Evolutionary conservation across 2,888 invertebrate species (phyloP), one percentile per base, ranked within the genome.

Genomic region (Pterostichus niger): DNA sequence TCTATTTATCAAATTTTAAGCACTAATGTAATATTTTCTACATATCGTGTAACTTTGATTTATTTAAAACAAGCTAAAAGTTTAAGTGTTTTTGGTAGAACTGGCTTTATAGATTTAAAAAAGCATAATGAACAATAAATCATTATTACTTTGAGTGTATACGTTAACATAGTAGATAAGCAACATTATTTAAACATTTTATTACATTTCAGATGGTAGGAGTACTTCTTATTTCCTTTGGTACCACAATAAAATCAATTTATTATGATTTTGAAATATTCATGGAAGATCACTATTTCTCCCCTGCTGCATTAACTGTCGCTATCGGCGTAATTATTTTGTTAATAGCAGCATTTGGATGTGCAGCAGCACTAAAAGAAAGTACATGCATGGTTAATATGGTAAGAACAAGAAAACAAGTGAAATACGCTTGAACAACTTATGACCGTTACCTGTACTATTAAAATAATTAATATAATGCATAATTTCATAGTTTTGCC

Each of bases 341-440:
- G 86, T 90, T 96, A 76, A 92, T 97, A 11, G 95, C 96, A 0
- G 93, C 95, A 86, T 95, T 97, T 85, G 97, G 96, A 40, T 97
- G 96, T 90, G 94, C 95, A 86, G 97, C 97, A 40, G 96, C 96
- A 4, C 90, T 95, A 86, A 95, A 93, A 87, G 94, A 95, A 88
- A 96, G 96, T 89, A 95, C 96, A 3, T 93, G 93, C 86, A 91
- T 94, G 90, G 93, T 94, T 40, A 92, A 94, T 84, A 88, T 91
- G 88, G 94, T 94, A 88, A 88, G 86, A 84, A 9, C n/a, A 31
- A 35, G 17, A 17, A 46, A 31, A 76, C 46, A 11, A 52, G n/a
- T 24, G 52, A 52, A 52, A 24, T 76, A n/a, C 15, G 52, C 10
- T 6, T 17, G 24, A 40, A 49, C 7, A 76, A 6, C 24, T 15